A percentile compares a stretch with the other conserved stretches of the same genome.
Conservation (phyloP, 2,797 vertebrate genomes). For the Echeneis naucrates region DNA sequence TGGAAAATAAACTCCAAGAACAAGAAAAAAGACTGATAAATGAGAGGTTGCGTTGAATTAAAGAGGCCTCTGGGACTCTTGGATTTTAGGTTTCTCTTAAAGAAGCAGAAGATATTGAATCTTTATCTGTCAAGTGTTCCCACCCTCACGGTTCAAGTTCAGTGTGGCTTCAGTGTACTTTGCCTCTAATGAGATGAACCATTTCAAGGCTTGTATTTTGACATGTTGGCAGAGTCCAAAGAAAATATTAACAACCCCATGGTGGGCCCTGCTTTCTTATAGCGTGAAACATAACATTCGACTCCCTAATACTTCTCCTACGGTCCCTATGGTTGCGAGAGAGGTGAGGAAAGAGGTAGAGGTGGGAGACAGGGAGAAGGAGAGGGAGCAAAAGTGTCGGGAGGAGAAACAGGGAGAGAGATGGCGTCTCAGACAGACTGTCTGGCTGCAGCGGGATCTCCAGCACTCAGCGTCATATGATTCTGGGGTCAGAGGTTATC, state of each 20-base stretch:
- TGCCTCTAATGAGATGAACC: background rate
- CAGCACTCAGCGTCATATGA: slow-evolving; percentile 87
- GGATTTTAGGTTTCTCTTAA: background rate
- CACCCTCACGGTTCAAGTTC: background rate
- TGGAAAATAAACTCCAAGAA: no score
- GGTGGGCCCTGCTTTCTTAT: background rate
- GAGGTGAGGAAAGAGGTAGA: slow-evolving; percentile 46
- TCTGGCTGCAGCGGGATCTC: slow-evolving; percentile 88
- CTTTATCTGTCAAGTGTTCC: no score
- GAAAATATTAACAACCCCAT: slow-evolving; percentile 6
- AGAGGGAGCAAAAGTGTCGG: slow-evolving; percentile 57
- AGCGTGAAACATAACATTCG: slow-evolving; percentile 6
- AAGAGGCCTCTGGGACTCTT: background rate
- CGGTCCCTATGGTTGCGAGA: slow-evolving; percentile 24
- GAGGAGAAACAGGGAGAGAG: slow-evolving; percentile 61
- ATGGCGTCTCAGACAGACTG: slow-evolving; percentile 87
- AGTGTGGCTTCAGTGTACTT: background rate
- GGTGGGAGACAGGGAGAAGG: slow-evolving; percentile 43
- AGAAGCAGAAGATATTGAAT: no score
- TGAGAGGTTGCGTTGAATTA: no score
- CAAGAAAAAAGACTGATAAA: no score
- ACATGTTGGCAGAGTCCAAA: background rate
- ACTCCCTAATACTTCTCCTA: slow-evolving; percentile 10
- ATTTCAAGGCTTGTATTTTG: background rate
- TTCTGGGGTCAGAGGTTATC: slow-evolving; percentile 87